Percentiles rank a stretch among this genome's conserved stretches.
Evolutionary conservation across 2,113 vertebrate genomes (phyloP).

Genomic region (Platycercus adscitus): DNA sequence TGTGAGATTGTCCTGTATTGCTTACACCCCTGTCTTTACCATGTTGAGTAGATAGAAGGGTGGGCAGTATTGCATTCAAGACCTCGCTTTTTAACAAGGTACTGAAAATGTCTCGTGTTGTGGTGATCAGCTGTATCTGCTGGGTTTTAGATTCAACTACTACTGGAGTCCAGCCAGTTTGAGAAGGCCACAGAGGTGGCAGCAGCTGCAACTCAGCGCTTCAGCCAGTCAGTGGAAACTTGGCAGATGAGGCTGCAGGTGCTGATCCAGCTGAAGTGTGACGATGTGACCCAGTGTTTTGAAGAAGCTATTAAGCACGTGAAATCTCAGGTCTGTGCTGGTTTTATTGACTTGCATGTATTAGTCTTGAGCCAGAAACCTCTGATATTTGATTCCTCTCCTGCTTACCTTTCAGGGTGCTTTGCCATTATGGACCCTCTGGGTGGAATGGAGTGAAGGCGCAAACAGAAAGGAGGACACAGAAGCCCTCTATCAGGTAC

Average conservation of each 20-base stretch:
- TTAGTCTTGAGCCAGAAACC: background rate
- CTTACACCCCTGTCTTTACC: background rate
- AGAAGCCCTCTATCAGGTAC: slow-evolving; percentile 88
- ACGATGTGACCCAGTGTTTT: slow-evolving; percentile 72
- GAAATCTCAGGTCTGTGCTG: slow-evolving; percentile 83
- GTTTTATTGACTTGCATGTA: background rate
- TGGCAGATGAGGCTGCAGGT: slow-evolving; percentile 86
- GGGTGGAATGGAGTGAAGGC: slow-evolving; percentile 86
- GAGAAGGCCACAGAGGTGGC: slow-evolving; percentile 79
- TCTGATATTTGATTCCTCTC: background rate
- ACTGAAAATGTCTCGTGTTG: background rate
- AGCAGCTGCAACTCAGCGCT: slow-evolving; percentile 72
- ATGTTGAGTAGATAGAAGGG: background rate
- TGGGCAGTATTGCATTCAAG: background rate
- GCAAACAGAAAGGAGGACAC: slow-evolving; percentile 79
- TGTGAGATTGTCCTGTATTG: background rate
- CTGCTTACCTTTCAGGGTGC: slow-evolving; percentile 76
- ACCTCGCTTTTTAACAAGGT: background rate
- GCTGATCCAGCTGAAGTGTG: slow-evolving; percentile 76
- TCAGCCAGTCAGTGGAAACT: slow-evolving; percentile 74
- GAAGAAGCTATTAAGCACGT: slow-evolving; percentile 82
- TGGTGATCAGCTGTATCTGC: background rate
- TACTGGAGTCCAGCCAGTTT: slow-evolving; percentile 68
- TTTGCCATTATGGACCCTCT: slow-evolving; percentile 86
- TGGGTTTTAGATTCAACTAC: slow-evolving; percentile 68